Conservation (phyloP, 2,113 vertebrate genomes). For the Caloenas nicobarica region DNA sequence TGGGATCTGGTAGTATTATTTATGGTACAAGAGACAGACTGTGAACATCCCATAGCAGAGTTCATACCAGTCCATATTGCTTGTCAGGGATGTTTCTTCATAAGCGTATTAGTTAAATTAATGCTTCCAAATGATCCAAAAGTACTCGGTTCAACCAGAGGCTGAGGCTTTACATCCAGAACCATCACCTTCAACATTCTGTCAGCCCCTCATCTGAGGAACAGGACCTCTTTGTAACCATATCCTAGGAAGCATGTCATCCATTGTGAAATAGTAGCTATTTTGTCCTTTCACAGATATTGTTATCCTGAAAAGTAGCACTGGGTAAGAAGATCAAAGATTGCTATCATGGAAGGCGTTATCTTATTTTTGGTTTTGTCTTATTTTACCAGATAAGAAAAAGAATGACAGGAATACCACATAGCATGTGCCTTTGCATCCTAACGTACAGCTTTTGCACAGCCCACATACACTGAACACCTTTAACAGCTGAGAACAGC, state of each 20-base stretch:
- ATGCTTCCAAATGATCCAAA: neutral
- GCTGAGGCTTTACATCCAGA: neutral
- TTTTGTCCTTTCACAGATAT: neutral
- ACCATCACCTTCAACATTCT: neutral
- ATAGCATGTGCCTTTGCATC: neutral
- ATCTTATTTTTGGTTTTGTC: neutral
- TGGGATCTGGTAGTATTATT: neutral
- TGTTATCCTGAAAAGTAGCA: neutral
- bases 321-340: neutral
- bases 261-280: neutral
- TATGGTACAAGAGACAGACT: neutral
- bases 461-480: neutral
- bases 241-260: neutral
- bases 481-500: neutral
- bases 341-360: neutral
- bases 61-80: neutral
- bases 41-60: neutral
- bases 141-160: neutral
- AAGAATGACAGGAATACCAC: neutral
- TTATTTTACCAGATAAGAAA: neutral
- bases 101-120: neutral
- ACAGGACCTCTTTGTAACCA: neutral
- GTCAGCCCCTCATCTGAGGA: rapidly evolving
- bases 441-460: rapidly evolving
- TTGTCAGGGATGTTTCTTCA: neutral